These are phyloP conservation scores for Chalcis sispes DNA, from an alignment of 2,888 invertebrate species.

Conservation along the genomic window DNA sequence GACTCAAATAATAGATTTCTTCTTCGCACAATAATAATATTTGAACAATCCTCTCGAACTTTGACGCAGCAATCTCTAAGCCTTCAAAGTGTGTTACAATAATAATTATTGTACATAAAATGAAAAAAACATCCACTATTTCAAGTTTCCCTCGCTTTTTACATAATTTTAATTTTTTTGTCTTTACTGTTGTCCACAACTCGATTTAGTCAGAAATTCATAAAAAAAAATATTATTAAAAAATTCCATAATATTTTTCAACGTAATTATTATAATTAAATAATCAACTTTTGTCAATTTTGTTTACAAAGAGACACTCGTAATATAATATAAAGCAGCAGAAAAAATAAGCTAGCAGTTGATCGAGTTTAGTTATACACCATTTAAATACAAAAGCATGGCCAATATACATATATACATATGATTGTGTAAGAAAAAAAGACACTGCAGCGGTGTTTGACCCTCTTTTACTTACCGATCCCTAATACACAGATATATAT, in stretches of 20 bases:
- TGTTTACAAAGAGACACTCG: too few species aligned
- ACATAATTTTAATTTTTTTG: too few species aligned
- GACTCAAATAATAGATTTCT: slow-evolving; percentile 26
- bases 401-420: not conserved
- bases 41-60: slow-evolving; percentile 10
- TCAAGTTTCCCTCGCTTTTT: too few species aligned
- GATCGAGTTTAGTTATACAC: too few species aligned
- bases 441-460: slow-evolving; percentile 44
- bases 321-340: not conserved
- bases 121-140: not conserved
- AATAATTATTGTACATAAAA: not conserved
- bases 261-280: too few species aligned
- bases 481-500: slow-evolving; percentile 4
- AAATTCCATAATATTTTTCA: too few species aligned
- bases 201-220: too few species aligned
- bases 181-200: too few species aligned
- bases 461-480: slow-evolving; percentile 20
- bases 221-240: too few species aligned
- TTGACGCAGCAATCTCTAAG: not conserved
- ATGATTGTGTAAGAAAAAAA: not conserved
- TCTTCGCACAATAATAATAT: slow-evolving; percentile 38
- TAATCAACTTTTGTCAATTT: too few species aligned
- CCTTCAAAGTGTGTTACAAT: not conserved
- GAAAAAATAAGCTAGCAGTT: too few species aligned
- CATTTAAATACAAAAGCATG: slow-evolving; percentile 12